Evolutionary conservation across 64 coral and sea anemone genomes (phyloP), one percentile per base, ranked within the genome.

Genomic region (Actinia tenebrosa): DNA sequence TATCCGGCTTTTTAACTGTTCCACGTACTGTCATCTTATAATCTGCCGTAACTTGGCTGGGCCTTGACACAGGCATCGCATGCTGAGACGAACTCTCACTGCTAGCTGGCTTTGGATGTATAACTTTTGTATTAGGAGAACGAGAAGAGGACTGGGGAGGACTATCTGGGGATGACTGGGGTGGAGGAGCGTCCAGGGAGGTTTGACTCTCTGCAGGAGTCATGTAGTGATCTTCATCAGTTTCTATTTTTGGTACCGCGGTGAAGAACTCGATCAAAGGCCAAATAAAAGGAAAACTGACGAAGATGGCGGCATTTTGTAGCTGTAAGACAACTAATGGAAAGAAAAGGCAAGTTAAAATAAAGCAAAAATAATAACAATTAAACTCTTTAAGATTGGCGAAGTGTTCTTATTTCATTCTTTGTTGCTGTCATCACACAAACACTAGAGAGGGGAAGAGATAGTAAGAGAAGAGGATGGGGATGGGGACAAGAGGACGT

Each of bases 231-330:
- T 64, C 61, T 10, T 86, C 25, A 0, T 89, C 16, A 1, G 69
- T 20, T 3, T 54, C 44, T 22, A n/a, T 56, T 15, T 66, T 79
- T 18, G 60, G 71, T 61, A 46, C n/a, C 2, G 86, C 22, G 13
- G 89, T 92, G 47, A 99, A 91, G 79, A 95, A 99, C 22, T 95
- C 97, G 42, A 99, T 55, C 54, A 99, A 68, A 2, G 89, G 91
- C 58, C 88, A 86, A 6, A 99, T 50, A 37, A 99, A 91, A 11
- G 97, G 97, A 45, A 99, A 90, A 81, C 89, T 99, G 17, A 99
- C 93, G 84, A 91, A 99, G 50, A 99, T 93, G 18, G 88, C 84
- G 16, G 93, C 93, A 56, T 95, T 92, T 87, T 93, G 97, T 27
- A 99, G 86, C 8, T 80, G 87, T 16, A 99, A 56, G 11, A 95